A percentile compares a stretch with the other conserved stretches of the same genome.
Evolutionary conservation across 2,113 vertebrate genomes (phyloP).

Genomic region (Corythornis cristatus): DNA sequence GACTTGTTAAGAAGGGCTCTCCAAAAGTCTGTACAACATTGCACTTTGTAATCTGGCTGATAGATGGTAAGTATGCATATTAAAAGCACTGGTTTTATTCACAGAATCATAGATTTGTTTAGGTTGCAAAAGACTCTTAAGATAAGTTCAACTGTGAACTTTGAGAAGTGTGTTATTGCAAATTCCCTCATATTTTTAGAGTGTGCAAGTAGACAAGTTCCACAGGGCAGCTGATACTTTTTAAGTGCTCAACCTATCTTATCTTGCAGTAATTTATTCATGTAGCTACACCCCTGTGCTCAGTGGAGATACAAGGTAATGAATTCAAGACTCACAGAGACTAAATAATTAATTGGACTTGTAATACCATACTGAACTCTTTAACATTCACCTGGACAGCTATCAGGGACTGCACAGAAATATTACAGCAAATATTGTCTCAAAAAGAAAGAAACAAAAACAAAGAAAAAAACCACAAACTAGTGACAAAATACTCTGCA

Average conservation of each 20-base stretch:
- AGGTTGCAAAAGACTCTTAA: background rate
- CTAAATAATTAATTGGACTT: constrained; percentile 48
- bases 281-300: background rate
- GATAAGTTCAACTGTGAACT: background rate
- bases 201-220: background rate
- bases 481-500: background rate
- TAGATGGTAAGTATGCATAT: background rate
- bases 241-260: background rate
- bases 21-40: background rate
- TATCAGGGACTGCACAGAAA: background rate
- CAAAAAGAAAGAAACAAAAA: too few relatives aligned
- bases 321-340: background rate
- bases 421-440: background rate
- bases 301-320: background rate
- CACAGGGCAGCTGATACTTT: background rate
- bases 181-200: background rate
- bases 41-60: background rate
- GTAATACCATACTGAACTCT: background rate
- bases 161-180: background rate
- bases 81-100: background rate
- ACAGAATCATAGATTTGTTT: background rate
- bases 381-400: background rate
- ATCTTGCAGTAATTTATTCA: background rate
- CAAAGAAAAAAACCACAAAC: background rate
- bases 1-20: background rate